Percentiles rank a stretch among this genome's conserved stretches.
Conservation (phyloP, 2,888 invertebrate genomes). For the Crossocerus cetratus region DNA sequence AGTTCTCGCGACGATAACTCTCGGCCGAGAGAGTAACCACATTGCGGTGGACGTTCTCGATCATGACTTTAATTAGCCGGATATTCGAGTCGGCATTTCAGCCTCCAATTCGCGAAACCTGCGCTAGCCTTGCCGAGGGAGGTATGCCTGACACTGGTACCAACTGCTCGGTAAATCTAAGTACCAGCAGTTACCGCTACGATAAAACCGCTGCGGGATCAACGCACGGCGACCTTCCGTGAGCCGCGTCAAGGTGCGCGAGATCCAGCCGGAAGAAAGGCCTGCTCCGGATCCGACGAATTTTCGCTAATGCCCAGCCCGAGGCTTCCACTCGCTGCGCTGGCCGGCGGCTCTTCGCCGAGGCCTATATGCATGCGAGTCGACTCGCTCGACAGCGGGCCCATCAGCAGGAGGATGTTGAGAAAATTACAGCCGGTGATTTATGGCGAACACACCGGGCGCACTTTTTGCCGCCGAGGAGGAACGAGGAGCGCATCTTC, state of each 20-base stretch:
- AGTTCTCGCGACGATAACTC: too few relatives aligned
- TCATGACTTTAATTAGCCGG: slow-evolving; percentile 21
- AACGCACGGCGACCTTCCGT: slow-evolving; percentile 30
- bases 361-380: not conserved
- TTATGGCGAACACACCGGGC: too few relatives aligned
- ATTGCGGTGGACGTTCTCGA: not conserved
- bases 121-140: slow-evolving; percentile 8
- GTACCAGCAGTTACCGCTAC: slow-evolving; percentile 25
- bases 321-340: too few relatives aligned
- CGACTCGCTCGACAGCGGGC: too few relatives aligned
- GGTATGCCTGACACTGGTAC: slow-evolving; percentile 6
- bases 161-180: slow-evolving; percentile 38
- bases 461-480: too few relatives aligned
- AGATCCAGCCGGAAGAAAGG: slow-evolving; percentile 31
- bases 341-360: too few relatives aligned
- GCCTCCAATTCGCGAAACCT: slow-evolving; percentile 18
- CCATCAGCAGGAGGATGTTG: too few relatives aligned
- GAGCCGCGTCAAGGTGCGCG: slow-evolving; percentile 30
- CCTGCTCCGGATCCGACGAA: slow-evolving; percentile 10
- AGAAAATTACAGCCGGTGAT: slow-evolving; percentile 2
- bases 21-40: too few relatives aligned
- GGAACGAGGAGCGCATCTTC: too few relatives aligned
- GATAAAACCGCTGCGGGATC: slow-evolving; percentile 39
- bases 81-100: slow-evolving; percentile 8
- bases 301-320: slow-evolving; percentile 13